A percentile compares a stretch with the other conserved stretches of the same genome.
These are phyloP conservation scores for Leucophora obtusa DNA, from an alignment of 2,888 invertebrate genomes.

Conservation along the genomic window DNA sequence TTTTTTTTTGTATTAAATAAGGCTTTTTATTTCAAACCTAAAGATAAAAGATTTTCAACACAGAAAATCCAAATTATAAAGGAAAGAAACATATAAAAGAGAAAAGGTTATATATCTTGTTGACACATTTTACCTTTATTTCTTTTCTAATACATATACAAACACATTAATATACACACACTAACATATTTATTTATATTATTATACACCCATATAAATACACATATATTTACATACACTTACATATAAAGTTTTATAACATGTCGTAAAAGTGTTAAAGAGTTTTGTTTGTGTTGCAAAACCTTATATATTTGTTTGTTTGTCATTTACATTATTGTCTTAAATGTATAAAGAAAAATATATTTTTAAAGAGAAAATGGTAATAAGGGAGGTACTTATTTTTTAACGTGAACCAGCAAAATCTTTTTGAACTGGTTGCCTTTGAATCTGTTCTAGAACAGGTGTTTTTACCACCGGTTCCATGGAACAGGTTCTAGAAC, in stretches of 20 bases:
- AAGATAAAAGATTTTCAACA: background rate
- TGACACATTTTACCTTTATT: constrained; percentile 33
- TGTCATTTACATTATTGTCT: constrained; percentile 27
- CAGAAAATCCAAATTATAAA: background rate
- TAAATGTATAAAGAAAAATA: background rate
- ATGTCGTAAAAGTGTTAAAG: constrained; percentile 10
- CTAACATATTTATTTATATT: background rate
- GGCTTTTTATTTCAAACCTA: background rate
- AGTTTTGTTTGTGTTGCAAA: constrained; percentile 17
- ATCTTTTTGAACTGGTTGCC: no score
- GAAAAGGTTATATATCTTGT: constrained; percentile 19
- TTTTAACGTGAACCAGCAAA: no score
- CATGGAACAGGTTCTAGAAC: no score
- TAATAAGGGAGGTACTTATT: no score
- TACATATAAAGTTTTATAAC: background rate
- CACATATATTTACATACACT: background rate
- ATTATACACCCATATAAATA: background rate
- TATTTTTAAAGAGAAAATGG: background rate
- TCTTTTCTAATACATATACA: constrained; percentile 5
- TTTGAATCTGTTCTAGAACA: no score
- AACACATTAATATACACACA: background rate
- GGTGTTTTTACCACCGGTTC: no score
- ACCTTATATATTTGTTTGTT: constrained; percentile 14
- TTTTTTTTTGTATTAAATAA: background rate
- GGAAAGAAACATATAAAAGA: background rate